Evolutionary conservation across 2,113 vertebrate genomes (phyloP).

Genomic region (Carassius carassius): DNA sequence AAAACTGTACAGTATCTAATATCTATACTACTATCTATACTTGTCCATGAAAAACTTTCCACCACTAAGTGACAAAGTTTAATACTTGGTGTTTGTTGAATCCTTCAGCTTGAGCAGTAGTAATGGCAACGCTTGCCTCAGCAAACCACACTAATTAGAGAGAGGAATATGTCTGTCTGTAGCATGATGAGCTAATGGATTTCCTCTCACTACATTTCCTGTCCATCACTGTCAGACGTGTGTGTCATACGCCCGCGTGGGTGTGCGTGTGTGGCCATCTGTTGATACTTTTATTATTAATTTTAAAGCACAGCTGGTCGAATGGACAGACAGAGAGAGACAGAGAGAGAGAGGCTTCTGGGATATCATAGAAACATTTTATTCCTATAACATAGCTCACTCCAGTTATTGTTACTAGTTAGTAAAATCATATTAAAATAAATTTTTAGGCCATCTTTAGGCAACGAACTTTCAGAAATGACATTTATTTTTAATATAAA

Average conservation of each 20-base stretch:
- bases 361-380: too few relatives aligned
- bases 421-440: neutral
- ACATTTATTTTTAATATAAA: neutral
- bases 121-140: neutral
- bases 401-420: neutral
- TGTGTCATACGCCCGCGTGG: neutral
- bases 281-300: slow-evolving; percentile 19
- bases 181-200: slow-evolving; percentile 33
- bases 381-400: neutral
- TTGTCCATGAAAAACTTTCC: neutral
- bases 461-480: neutral
- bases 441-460: neutral
- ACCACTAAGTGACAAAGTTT: neutral
- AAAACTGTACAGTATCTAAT: neutral
- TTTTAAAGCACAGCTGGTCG: slow-evolving; percentile 23
- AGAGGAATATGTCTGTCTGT: neutral
- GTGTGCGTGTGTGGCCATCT: slow-evolving; percentile 13
- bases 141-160: neutral
- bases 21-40: too few relatives aligned
- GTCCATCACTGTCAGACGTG: slow-evolving; percentile 27
- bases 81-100: neutral
- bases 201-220: neutral
- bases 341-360: neutral
- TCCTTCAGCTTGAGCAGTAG: neutral
- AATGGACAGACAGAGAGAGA: neutral